Conservation (phyloP, 2,113 vertebrate genomes). For the Amblyornis subalaris region DNA sequence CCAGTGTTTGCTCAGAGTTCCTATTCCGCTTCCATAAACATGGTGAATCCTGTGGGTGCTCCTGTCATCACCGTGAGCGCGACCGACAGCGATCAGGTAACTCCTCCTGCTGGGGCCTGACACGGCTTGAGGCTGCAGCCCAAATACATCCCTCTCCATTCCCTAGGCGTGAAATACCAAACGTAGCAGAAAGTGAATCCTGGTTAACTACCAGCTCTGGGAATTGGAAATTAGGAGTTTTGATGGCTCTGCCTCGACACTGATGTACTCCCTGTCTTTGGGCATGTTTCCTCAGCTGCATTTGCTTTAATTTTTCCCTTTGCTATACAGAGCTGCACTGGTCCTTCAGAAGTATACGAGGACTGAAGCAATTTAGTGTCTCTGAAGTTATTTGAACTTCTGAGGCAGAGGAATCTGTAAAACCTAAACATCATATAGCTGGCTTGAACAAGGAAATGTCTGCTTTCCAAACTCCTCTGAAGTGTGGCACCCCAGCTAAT, state of each 20-base stretch:
- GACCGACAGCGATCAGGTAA: constrained; percentile 59
- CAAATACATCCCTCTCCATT: not conserved
- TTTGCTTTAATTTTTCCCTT: not conserved
- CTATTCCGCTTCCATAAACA: constrained; percentile 39
- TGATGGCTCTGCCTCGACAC: not conserved
- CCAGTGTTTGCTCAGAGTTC: constrained; percentile 47
- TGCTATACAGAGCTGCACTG: not conserved
- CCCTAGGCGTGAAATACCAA: not conserved
- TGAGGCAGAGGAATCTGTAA: not conserved
- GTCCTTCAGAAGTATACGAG: not conserved
- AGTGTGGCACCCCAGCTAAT: not conserved
- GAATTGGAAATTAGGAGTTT: not conserved
- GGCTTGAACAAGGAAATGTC: not conserved
- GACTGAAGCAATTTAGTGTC: not conserved
- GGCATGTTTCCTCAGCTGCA: not conserved
- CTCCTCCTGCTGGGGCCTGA: not conserved
- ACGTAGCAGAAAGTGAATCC: not conserved
- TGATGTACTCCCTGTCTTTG: not conserved
- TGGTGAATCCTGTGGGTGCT: constrained; percentile 40
- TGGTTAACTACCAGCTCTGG: not conserved
- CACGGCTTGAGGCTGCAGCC: not conserved
- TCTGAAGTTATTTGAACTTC: not conserved
- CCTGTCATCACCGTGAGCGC: constrained; percentile 38
- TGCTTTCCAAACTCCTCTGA: not conserved
- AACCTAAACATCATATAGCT: not conserved